Conservation (phyloP, 2,113 vertebrate genomes). For the Myrmecophaga tridactyla region DNA sequence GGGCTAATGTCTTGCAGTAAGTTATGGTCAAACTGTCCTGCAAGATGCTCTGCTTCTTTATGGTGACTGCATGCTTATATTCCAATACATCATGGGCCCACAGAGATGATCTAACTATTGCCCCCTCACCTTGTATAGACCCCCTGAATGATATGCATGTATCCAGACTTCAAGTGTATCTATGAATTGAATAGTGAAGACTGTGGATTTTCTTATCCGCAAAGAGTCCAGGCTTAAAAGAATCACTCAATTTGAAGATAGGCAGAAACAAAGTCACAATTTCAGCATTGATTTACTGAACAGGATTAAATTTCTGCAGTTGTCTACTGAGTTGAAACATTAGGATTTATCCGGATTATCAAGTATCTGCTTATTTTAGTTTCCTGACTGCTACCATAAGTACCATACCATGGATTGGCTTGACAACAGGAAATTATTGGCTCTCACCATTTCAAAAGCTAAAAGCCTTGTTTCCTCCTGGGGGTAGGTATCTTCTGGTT, state of each 20-base stretch:
- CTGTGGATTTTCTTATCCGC: neutral
- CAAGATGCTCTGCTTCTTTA: neutral
- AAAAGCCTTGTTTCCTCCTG: too few relatives aligned
- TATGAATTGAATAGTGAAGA: neutral
- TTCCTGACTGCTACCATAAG: too few relatives aligned
- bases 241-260: neutral
- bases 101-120: neutral
- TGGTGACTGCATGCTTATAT: neutral
- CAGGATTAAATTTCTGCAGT: neutral
- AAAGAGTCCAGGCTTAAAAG: neutral
- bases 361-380: neutral
- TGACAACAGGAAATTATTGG: too few relatives aligned
- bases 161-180: neutral
- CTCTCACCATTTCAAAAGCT: too few relatives aligned
- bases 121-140: too few relatives aligned
- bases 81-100: neutral
- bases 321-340: neutral
- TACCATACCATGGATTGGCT: too few relatives aligned
- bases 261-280: neutral
- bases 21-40: neutral
- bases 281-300: conserved; percentile 31
- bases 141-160: neutral
- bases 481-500: too few relatives aligned
- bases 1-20: neutral
- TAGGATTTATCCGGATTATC: conserved; percentile 1